Evolutionary conservation across 2,888 invertebrate species (phyloP).

Genomic region (Agrotis segetum): DNA sequence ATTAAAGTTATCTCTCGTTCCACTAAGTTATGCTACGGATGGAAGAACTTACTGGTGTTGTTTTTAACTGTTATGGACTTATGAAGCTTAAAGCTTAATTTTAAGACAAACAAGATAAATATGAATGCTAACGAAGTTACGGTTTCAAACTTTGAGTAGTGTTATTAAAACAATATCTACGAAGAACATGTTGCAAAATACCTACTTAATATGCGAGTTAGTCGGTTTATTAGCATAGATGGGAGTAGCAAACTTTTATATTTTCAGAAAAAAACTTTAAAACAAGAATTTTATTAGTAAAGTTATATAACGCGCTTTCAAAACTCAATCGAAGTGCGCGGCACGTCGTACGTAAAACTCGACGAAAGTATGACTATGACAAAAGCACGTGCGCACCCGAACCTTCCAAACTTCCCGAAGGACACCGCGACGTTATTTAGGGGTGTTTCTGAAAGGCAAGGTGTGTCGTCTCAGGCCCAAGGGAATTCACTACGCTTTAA

Average conservation of each 20-base stretch:
- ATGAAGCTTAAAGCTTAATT: constrained; percentile 50
- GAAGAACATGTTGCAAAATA: constrained; percentile 49
- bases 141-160: constrained; percentile 39
- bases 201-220: constrained; percentile 62
- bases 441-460: constrained; percentile 88
- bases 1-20: constrained; percentile 11
- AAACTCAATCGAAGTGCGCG: constrained; percentile 86
- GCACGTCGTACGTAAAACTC: constrained; percentile 89
- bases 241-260: constrained; percentile 68
- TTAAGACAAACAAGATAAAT: constrained; percentile 48
- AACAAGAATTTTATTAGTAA: constrained; percentile 82
- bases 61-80: constrained; percentile 33
- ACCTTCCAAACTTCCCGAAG: constrained; percentile 88
- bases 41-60: constrained; percentile 39
- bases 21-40: constrained; percentile 3
- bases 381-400: constrained; percentile 88
- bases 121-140: constrained; percentile 47
- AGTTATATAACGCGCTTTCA: constrained; percentile 81
- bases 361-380: constrained; percentile 88
- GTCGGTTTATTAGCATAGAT: constrained; percentile 70
- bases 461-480: constrained; percentile 85
- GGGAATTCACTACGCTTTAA: constrained; percentile 89
- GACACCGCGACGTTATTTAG: constrained; percentile 87
- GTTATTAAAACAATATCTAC: constrained; percentile 46
- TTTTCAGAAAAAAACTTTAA: constrained; percentile 77